phyloP scores from a whole-genome alignment of 2,888 invertebrate species.

The Agrotis clavis region DNA sequence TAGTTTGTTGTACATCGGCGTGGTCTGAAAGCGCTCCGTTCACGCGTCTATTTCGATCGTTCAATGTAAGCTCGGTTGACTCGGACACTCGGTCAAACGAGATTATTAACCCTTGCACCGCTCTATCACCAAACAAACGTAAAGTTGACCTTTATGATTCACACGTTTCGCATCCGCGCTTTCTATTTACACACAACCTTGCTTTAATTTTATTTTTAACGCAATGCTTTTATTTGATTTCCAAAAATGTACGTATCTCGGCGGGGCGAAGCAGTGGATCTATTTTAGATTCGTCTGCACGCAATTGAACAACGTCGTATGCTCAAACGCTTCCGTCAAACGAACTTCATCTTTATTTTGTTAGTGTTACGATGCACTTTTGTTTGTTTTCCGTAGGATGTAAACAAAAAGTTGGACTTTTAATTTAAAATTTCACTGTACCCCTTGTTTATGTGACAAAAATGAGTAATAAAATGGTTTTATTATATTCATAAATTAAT shows the following conservation, averaged over 20 bases:
- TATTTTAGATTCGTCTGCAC: conserved; percentile 83
- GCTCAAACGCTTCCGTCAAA: conserved; percentile 70
- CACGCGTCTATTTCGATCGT: conserved; percentile 54
- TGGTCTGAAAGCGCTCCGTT: conserved; percentile 31
- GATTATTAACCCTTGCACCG: conserved; percentile 63
- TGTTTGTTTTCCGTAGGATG: conserved; percentile 55
- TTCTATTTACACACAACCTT: conserved; percentile 84
- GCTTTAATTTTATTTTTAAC: conserved; percentile 83
- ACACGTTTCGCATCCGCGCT: conserved; percentile 69
- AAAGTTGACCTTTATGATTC: conserved; percentile 76
- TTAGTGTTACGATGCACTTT: conserved; percentile 68
- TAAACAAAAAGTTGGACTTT: conserved; percentile 67
- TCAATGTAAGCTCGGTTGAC: conserved; percentile 60
- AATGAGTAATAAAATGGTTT: conserved; percentile 66
- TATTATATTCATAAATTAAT: conserved; percentile 63
- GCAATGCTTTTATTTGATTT: conserved; percentile 87
- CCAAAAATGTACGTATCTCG: conserved; percentile 90
- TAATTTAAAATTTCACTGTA: conserved; percentile 65
- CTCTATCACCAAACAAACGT: conserved; percentile 68
- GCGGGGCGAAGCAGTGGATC: conserved; percentile 82
- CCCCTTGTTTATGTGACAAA: conserved; percentile 71
- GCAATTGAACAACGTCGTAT: conserved; percentile 82
- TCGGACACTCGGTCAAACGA: conserved; percentile 62
- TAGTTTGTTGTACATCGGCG: conserved; percentile 42
- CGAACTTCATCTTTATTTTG: conserved; percentile 78